Evolutionary conservation across 30 jellyfish, hydroid and myxozoan genomes (phyloP), one percentile per base, ranked within the genome.

Genomic region (Morbakka virulenta): DNA sequence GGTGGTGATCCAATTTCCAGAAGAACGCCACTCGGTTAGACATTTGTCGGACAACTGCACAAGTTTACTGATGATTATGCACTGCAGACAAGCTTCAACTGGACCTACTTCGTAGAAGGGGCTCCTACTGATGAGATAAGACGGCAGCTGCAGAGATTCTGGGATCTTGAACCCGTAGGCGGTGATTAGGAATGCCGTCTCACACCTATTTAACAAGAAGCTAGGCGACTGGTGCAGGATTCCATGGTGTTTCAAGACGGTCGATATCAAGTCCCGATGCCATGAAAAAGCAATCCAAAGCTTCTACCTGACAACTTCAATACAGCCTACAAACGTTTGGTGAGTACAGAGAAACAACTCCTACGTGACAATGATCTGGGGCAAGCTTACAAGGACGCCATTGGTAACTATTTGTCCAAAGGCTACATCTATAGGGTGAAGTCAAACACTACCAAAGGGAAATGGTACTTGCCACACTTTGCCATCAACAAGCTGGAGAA

Each of bases 1-100:
- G 66, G 87, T 41, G 57, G 17, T 24, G 87, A 76, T 32, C 80
- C 87, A 26, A 72, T 41, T 36, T 79, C 76, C 23, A 76, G 85
- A 73, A 4, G 57, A 27, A 73, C 80, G 28, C 85, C 85, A 50
- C 25, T 73, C 4, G 85, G 62, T 30, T 73, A 72, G 82, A 70
- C 82, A 6, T 22, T 9, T 61, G 26, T n/a, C n/a, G n/a, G n/a
- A n/a, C n/a, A n/a, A n/a, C n/a, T n/a, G n/a, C n/a, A n/a, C n/a
- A n/a, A n/a, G n/a, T n/a, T n/a, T n/a, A n/a, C n/a, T n/a, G n/a
- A n/a, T n/a, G n/a, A n/a, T n/a, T n/a, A n/a, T n/a, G n/a, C n/a
- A n/a, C n/a, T n/a, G n/a, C n/a, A n/a, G n/a, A n/a, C n/a, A n/a
- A n/a, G n/a, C n/a, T n/a, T n/a, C n/a, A n/a, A n/a, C n/a, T n/a